Percentiles rank a stretch among this genome's conserved stretches.
These are phyloP conservation scores for Drosophila melanogaster DNA, from an alignment of 1,140 invertebrate genomes.

Conservation along the genomic window Release_6_plus_ISO1_MT NT_033779.5:18639501-18640000, in stretches of 20 bases:
- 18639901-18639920: conserved; percentile 27
- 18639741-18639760: conserved; percentile 67
- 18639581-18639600: conserved; percentile 68
- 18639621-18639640: conserved; percentile 70
- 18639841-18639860: conserved; percentile 27
- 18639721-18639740: conserved; percentile 68
- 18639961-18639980: conserved; percentile 1
- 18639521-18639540: conserved; percentile 68
- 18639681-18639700: conserved; percentile 23
- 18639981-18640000: background rate
- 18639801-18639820: conserved; percentile 45
- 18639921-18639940: conserved; percentile 30
- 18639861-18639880: conserved; percentile 35
- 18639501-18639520: conserved; percentile 65
- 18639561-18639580: conserved; percentile 15
- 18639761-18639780: conserved; percentile 59
- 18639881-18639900: conserved; percentile 20
- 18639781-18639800: conserved; percentile 70
- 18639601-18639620: conserved; percentile 70
- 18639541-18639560: conserved; percentile 66
- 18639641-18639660: conserved; percentile 69
- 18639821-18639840: conserved; percentile 49
- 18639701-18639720: conserved; percentile 30
- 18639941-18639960: background rate
- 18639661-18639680: conserved; percentile 19